Conservation (phyloP, 1,140 invertebrate species). For the Eciton burchellii region DNA sequence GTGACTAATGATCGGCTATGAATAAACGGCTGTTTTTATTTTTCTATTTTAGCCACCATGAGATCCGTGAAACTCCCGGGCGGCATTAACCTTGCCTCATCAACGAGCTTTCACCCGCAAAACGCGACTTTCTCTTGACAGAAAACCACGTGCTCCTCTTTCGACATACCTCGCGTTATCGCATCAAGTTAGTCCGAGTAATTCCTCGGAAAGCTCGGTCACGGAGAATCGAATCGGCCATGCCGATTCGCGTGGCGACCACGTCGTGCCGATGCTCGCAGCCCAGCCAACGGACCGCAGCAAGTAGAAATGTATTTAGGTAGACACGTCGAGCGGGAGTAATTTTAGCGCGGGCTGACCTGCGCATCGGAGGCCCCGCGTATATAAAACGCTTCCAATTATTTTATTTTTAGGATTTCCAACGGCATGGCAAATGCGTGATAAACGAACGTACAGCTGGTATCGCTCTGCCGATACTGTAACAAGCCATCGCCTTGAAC, state of each 20-base stretch:
- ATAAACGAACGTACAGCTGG: neutral
- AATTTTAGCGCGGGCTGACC: constrained; percentile 84
- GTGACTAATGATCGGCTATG: constrained; percentile 15
- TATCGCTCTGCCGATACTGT: neutral
- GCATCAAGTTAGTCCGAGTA: constrained; percentile 8
- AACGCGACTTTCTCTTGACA: no score
- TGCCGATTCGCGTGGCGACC: constrained; percentile 48
- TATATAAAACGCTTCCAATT: constrained; percentile 83
- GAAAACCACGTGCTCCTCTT: neutral
- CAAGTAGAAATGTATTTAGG: constrained; percentile 84
- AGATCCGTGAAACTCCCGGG: neutral
- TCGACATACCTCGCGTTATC: neutral
- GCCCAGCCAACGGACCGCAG: constrained; percentile 79
- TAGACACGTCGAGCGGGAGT: constrained; percentile 82
- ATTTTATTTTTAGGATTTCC: constrained; percentile 84
- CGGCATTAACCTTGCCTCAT: no score
- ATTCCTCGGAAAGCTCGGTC: constrained; percentile 71
- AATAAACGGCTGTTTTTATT: constrained; percentile 5
- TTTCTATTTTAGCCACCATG: constrained; percentile 2
- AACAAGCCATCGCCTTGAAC: neutral
- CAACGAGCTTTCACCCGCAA: no score
- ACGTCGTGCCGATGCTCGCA: constrained; percentile 71
- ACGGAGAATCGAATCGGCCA: constrained; percentile 71
- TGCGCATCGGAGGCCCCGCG: constrained; percentile 76
- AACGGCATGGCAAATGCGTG: constrained; percentile 64